These are phyloP conservation scores for Phalacrocorax carbo DNA, from an alignment of 2,113 vertebrate species.

Conservation along the genomic window DNA sequence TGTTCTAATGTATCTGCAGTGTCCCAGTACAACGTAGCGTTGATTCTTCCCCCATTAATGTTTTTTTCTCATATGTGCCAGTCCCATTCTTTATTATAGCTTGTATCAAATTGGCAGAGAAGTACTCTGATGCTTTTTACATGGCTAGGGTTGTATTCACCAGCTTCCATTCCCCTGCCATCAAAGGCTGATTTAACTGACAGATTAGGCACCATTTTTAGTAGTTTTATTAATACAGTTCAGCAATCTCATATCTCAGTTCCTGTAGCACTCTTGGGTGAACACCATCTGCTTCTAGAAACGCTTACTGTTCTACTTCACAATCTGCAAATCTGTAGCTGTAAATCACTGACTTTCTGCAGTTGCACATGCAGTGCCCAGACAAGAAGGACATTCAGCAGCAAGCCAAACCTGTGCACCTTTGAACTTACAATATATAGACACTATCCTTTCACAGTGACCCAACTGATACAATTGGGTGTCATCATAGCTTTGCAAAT, in stretches of 20 bases:
- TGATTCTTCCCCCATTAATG: background rate
- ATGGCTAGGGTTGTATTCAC: background rate
- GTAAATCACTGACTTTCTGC: background rate
- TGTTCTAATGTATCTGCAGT: background rate
- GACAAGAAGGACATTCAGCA: background rate
- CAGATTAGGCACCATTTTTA: conserved; percentile 1
- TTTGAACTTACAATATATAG: background rate
- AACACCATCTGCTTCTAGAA: background rate
- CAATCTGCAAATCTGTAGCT: background rate
- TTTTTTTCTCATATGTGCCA: background rate
- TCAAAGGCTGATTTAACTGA: background rate
- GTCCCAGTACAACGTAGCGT: background rate
- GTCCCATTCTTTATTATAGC: background rate
- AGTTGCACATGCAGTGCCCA: fast-evolving
- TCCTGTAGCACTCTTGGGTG: background rate
- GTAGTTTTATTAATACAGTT: background rate
- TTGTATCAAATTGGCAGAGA: background rate
- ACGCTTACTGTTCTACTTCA: background rate
- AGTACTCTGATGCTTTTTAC: background rate
- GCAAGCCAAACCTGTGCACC: background rate
- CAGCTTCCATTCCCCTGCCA: background rate
- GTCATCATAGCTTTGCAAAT: background rate
- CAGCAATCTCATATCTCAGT: background rate
- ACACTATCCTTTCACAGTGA: background rate
- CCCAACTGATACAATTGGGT: background rate